Conservation (phyloP, 2,113 vertebrate species). For the Oncorhynchus mykiss region DNA sequence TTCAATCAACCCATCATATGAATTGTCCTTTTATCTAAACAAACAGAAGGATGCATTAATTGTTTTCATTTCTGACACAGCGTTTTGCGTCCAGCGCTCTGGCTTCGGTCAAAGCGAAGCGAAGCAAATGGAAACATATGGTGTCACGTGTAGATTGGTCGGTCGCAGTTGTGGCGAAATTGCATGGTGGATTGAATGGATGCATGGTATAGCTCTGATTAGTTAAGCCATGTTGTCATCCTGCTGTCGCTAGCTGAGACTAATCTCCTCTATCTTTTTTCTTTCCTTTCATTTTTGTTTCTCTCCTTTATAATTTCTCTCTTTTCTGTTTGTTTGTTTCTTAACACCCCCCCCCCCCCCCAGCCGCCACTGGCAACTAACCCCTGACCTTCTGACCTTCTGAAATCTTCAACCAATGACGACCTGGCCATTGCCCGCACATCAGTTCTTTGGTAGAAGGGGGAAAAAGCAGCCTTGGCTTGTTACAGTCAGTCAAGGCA, state of each 20-base stretch:
- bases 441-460: slow-evolving; percentile 89
- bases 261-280: slow-evolving; percentile 92
- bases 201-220: slow-evolving; percentile 78
- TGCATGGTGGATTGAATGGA: slow-evolving; percentile 16
- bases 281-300: slow-evolving; percentile 68
- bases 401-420: slow-evolving; percentile 91
- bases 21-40: not conserved
- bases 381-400: slow-evolving; percentile 93
- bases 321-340: slow-evolving; percentile 74
- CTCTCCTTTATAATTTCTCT: slow-evolving; percentile 67
- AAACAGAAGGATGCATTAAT: not conserved
- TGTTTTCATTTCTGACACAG: not conserved
- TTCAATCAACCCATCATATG: slow-evolving; percentile 47
- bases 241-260: slow-evolving; percentile 92
- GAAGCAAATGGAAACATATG: not conserved
- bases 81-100: not conserved
- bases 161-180: slow-evolving; percentile 7
- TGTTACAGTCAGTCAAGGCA: slow-evolving; percentile 79
- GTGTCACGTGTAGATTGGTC: not conserved
- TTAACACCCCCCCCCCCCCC: slow-evolving; percentile 80
- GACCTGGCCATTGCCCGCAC: slow-evolving; percentile 92
- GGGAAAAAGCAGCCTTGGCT: slow-evolving; percentile 77
- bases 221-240: slow-evolving; percentile 92
- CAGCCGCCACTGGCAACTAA: slow-evolving; percentile 96
- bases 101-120: not conserved